Percentiles rank a stretch among this genome's conserved stretches.
Evolutionary conservation across 2,113 vertebrate genomes (phyloP).

Genomic region (Phylloscopus trochiloides): DNA sequence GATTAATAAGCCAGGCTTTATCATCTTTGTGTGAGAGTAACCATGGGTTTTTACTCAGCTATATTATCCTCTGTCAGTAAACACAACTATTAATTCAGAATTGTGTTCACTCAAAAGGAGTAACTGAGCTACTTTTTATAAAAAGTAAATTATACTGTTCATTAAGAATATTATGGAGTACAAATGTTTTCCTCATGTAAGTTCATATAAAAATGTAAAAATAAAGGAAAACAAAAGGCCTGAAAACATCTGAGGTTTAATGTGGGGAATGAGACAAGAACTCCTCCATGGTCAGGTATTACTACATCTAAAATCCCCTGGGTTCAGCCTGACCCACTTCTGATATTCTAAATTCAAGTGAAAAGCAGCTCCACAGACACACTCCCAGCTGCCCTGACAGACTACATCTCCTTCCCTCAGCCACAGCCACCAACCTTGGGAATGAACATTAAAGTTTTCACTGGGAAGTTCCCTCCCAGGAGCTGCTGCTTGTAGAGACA

Average conservation of each 20-base stretch:
- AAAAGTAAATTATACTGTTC: neutral
- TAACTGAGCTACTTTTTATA: neutral
- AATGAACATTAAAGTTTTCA: neutral
- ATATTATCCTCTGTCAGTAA: neutral
- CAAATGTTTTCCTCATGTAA: neutral
- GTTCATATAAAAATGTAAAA: neutral
- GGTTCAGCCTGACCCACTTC: neutral
- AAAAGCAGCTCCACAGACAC: neutral
- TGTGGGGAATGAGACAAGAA: neutral
- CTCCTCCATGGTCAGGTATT: neutral
- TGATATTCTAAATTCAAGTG: neutral
- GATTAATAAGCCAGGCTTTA: neutral
- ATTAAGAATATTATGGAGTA: neutral
- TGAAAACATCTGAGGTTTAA: neutral
- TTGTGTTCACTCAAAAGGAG: neutral
- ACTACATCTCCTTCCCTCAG: neutral
- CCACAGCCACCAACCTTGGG: neutral
- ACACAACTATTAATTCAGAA: neutral
- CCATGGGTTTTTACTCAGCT: neutral
- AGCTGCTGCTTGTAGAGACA: neutral
- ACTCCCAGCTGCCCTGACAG: neutral
- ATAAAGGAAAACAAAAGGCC: neutral
- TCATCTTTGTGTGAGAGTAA: neutral
- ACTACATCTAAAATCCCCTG: neutral
- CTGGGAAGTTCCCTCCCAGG: neutral